Evolutionary conservation across 2,797 vertebrate genomes (phyloP).

Genomic region (Columba guinea): DNA sequence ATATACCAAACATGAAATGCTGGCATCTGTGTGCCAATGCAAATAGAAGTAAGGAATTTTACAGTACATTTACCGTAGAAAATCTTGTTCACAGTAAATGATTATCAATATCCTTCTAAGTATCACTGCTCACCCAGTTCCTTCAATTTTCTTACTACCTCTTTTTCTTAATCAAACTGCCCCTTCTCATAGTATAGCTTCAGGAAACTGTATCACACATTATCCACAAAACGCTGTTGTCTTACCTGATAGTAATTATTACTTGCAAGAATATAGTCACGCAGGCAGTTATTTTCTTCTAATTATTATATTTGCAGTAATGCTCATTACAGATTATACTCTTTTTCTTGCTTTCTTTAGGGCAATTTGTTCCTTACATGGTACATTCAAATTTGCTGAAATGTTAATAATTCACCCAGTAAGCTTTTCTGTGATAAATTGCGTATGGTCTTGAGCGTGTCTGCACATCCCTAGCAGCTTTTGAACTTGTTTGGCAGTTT

Average conservation of each 20-base stretch:
- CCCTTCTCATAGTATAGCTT: not conserved
- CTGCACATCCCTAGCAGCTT: not conserved
- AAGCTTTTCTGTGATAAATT: not conserved
- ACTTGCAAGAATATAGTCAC: not conserved
- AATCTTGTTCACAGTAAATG: not conserved
- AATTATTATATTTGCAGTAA: not conserved
- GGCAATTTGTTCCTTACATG: not conserved
- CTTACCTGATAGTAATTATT: not conserved
- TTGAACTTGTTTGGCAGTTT: not conserved
- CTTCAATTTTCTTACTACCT: not conserved
- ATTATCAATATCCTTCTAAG: not conserved
- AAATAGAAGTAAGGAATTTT: not conserved
- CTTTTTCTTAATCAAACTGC: not conserved
- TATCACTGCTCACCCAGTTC: not conserved
- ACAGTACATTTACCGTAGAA: not conserved
- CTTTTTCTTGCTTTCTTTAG: not conserved
- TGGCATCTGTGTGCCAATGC: not conserved
- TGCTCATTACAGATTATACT: not conserved
- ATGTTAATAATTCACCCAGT: not conserved
- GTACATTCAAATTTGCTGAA: not conserved
- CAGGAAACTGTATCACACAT: not conserved
- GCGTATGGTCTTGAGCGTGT: rapidly evolving
- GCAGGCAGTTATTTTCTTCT: not conserved
- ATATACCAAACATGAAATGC: not conserved
- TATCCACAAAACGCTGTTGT: not conserved